phyloP scores from a whole-genome alignment of 53 echinoderm and acorn worm genomes.

The Arbacia lixula region DNA sequence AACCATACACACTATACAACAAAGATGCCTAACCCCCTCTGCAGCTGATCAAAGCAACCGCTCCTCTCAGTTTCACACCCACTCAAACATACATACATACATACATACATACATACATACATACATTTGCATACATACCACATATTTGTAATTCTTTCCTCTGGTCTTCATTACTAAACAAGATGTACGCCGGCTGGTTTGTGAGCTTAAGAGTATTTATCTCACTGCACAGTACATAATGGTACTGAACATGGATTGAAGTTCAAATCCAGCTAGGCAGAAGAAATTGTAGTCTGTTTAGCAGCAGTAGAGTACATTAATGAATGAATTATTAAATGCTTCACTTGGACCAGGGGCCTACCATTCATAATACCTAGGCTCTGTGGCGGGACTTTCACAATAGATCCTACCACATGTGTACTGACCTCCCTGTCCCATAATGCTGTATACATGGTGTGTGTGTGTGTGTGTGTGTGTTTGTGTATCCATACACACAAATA shows the following conservation, averaged over 20 bases:
- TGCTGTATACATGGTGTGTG: no score
- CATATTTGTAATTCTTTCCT: constrained; percentile 43
- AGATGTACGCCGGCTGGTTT: not conserved
- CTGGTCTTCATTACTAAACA: constrained; percentile 30
- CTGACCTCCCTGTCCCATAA: constrained; percentile 29
- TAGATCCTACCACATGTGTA: constrained; percentile 33
- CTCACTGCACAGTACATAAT: no score
- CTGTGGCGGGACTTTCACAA: constrained; percentile 56
- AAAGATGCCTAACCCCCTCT: no score
- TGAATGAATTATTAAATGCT: not conserved
- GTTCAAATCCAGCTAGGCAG: not conserved
- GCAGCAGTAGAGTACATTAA: no score
- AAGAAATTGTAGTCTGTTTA: no score
- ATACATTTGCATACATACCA: constrained; percentile 64
- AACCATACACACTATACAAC: no score
- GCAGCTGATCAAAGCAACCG: no score
- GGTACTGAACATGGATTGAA: constrained; percentile 13
- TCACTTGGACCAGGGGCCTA: not conserved
- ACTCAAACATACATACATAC: no score
- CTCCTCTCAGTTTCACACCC: no score
- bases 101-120: constrained; percentile 11
- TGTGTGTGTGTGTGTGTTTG: no score
- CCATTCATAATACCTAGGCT: not conserved
- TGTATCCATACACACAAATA: no score
- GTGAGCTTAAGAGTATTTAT: no score